phyloP scores from a whole-genome alignment of 2,888 invertebrate species.

The Apeira syringaria region DNA sequence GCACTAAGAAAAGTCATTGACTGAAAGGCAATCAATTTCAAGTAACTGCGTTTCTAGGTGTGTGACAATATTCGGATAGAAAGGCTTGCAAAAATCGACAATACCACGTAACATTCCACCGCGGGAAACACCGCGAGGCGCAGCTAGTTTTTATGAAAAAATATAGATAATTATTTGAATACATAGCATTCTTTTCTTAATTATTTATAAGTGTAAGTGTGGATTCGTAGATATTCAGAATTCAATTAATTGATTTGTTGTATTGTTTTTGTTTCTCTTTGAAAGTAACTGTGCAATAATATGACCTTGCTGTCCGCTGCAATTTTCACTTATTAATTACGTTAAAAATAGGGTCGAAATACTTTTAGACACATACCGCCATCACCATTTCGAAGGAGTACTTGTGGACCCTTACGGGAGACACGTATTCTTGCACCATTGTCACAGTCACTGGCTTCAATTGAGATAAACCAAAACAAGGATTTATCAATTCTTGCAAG shows the following conservation, averaged over 20 bases:
- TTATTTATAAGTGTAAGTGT: too few relatives aligned
- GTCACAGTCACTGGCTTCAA: slow-evolving; percentile 52
- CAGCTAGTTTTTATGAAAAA: too few relatives aligned
- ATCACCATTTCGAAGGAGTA: slow-evolving; percentile 97
- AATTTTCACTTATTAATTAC: slow-evolving; percentile 19
- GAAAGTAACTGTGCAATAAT: slow-evolving; percentile 20
- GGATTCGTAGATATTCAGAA: slow-evolving; percentile 11
- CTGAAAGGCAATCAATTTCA: too few relatives aligned
- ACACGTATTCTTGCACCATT: slow-evolving; percentile 98
- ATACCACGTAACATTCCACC: too few relatives aligned
- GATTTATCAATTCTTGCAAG: slow-evolving; percentile 51
- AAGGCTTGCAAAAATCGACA: too few relatives aligned
- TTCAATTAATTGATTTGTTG: slow-evolving; percentile 2
- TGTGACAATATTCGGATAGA: too few relatives aligned
- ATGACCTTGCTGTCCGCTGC: slow-evolving; percentile 34
- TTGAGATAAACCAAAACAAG: slow-evolving; percentile 48
- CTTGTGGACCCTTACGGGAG: slow-evolving; percentile 97
- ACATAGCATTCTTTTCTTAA: too few relatives aligned
- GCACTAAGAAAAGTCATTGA: too few relatives aligned
- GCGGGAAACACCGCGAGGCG: too few relatives aligned
- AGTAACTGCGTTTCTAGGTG: too few relatives aligned
- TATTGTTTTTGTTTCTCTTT: slow-evolving; percentile 19
- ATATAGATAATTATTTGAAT: too few relatives aligned
- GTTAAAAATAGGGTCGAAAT: slow-evolving; percentile 25
- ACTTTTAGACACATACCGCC: slow-evolving; percentile 96